Base-by-base conservation (phyloP, 2,888 invertebrate genomes). In the Notodonta dromedarius region DNA sequence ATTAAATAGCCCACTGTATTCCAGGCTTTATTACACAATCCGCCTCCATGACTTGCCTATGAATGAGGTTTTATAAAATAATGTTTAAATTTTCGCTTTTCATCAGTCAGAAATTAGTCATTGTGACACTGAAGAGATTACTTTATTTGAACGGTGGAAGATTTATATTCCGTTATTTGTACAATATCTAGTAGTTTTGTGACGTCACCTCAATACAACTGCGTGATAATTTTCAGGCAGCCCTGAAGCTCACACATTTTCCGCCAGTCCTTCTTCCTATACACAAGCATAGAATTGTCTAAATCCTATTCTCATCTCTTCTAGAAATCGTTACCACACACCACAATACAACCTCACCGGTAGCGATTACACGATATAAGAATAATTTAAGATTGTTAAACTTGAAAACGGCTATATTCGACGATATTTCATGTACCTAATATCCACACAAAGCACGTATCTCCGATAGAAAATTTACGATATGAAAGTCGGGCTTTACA, bases 371-470 rank as follows among this genome's bases (percentile, higher is more conserved):
- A 54, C 60, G 62, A 65, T 64, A 66, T 61, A 57, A 65, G 65
- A 57, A 67, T 73, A 72, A 73, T 70, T 73, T 70, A 73, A 60
- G 55, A 57, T 65, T 57, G 48, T 64, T 57, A 53, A 55, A 61
- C 57, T 64, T 48, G 63, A 51, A 60, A 67, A 73, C 62, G 63
- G 68, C 68, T 70, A 58, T 63, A 59, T 59, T 60, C 54, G 35
- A 44, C 54, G 53, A 76, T 73, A 76, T 73, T 65, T 73, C 62
- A 73, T 68, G 60, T 60, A 63, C 60, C 60, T 66, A 52, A 60
- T 70, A 63, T 60, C 57, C 9, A 73, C 52, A 66, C 76, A 59
- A 62, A 76, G 66, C 73, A 73, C 76, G 76, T 76, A 62, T 42
- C 44, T 61, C n/a, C 52, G 57, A 60, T 65, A 61, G 57, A 60